Base-by-base conservation (phyloP, 2,888 invertebrate genomes). In the Folsomia manolachei region DNA sequence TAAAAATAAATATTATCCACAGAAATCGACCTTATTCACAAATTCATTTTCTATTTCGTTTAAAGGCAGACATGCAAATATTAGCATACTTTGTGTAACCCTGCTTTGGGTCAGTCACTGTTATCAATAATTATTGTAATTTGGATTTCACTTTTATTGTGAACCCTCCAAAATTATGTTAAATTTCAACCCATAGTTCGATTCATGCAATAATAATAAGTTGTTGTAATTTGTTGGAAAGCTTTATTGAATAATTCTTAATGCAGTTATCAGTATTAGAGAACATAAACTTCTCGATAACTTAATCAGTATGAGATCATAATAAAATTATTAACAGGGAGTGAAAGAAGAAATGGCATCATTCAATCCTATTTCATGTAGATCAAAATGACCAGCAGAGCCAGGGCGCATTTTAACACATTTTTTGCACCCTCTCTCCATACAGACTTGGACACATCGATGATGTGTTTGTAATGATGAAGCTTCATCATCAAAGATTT, bases 271-370 rank as follows among this genome's bases (percentile, higher is more conserved):
- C 60, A 60, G 60, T n/a, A n/a, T n/a, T 39, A 14, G 39, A 39
- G 39, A 39, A 39, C 4, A 4, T 39, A 39, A 39, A 39, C 14
- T 39, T 39, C 39, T 39, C n/a, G n/a, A 39, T 39, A 39, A 39
- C 39, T 39, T 39, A 39, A 2, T 56, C 18, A 19, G 56, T n/a
- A n/a, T n/a, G n/a, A n/a, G n/a, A n/a, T n/a, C n/a, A n/a, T n/a
- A n/a, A n/a, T n/a, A n/a, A n/a, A n/a, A n/a, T n/a, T n/a, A n/a
- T 71, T 53, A 77, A 56, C 79, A 79, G 1, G 70, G 75, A 27
- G 74, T 74, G 61, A 79, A 71, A 1, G 77, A 77, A 18, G 79
- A 77, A 26, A 79, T 76, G 18, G 66, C 72, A 63, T 79, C 79
- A 53, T 79, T 77, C 68, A 79, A 71, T 11, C 66, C 65, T 24